phyloP scores from a whole-genome alignment of 1,140 invertebrate genomes.

The Cyrtorhinus lividipennis region DNA sequence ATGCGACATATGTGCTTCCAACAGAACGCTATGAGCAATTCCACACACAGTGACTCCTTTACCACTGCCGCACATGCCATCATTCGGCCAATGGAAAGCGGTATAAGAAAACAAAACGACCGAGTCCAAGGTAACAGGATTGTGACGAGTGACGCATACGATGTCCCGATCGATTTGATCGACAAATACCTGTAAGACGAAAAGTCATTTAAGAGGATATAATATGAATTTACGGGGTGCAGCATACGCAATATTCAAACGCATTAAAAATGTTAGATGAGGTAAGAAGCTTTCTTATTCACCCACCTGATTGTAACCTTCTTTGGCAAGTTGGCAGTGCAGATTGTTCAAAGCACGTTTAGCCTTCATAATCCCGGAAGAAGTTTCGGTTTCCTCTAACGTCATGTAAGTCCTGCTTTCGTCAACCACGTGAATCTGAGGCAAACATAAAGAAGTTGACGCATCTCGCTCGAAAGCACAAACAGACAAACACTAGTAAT shows the following conservation, averaged over 20 bases:
- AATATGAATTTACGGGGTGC: too few species aligned
- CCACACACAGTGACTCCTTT: constrained; percentile 66
- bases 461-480: too few species aligned
- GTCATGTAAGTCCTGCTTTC: constrained; percentile 70
- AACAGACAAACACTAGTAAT: too few species aligned
- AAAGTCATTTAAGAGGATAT: too few species aligned
- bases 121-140: constrained; percentile 68
- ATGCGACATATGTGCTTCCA: constrained; percentile 57
- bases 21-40: constrained; percentile 67
- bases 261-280: too few species aligned
- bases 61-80: constrained; percentile 34
- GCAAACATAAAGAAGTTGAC: too few species aligned
- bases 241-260: too few species aligned
- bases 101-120: constrained; percentile 84
- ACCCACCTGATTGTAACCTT: constrained; percentile 62
- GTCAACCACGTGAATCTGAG: constrained; percentile 91
- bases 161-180: constrained; percentile 89
- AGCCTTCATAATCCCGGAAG: constrained; percentile 63
- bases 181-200: constrained; percentile 69
- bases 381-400: constrained; percentile 45
- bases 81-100: constrained; percentile 57
- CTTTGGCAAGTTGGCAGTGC: constrained; percentile 60
- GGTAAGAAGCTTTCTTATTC: not conserved
- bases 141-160: constrained; percentile 88
- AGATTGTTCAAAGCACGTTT: constrained; percentile 74